Base-by-base conservation (phyloP, 2,113 vertebrate species). In the Recurvirostra avosetta region DNA sequence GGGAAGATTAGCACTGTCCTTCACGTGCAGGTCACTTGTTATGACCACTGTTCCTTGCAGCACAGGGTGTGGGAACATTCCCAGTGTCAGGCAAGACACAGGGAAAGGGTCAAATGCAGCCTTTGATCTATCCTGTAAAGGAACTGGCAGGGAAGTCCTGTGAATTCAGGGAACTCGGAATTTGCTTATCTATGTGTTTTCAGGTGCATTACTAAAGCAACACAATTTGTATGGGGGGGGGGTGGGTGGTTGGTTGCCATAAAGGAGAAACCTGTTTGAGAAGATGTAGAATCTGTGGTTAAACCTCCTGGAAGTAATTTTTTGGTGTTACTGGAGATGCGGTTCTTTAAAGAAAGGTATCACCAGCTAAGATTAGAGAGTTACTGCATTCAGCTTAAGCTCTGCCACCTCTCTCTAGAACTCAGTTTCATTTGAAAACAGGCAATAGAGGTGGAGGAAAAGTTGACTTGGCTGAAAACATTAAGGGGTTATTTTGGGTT, bases 1-100 rank as follows among this genome's bases (percentile, higher is more conserved):
- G 96, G 94, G 97, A 96, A 96, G 98, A 98, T 97, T 76, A 98
- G 96, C 87, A 1, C 79, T 93, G 94, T 97, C 97, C 97, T 98
- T 97, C 95, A 81, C 65, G 19, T 93, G 95, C 95, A 97, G 98
- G 95, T 96, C 96, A 66, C 94, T 97, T 74, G 72, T 88, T 90
- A 62, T 75, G 93, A 65, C 95, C 80, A 91, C 63, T 97, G 90
- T 86, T 96, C 68, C 92, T 93, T 84, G 73, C 91, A 88, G 94
- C 89, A 94, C 77, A 71, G 93, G 63, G 12, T 96, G 82, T 94
- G 92, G 89, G 91, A 89, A 80, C 70, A 11, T 95, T 70, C 36
- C 88, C 63, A 63, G 85, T 81, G 96, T 94, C 86, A 89, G 62
- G 53, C 78, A 95, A 92, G 91, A 58, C 66, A 56, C 53, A 85